A percentile compares a stretch with the other conserved stretches of the same genome.
These are phyloP conservation scores for Otocyon megalotis DNA, from an alignment of 2,113 vertebrate species.

Conservation along the genomic window DNA sequence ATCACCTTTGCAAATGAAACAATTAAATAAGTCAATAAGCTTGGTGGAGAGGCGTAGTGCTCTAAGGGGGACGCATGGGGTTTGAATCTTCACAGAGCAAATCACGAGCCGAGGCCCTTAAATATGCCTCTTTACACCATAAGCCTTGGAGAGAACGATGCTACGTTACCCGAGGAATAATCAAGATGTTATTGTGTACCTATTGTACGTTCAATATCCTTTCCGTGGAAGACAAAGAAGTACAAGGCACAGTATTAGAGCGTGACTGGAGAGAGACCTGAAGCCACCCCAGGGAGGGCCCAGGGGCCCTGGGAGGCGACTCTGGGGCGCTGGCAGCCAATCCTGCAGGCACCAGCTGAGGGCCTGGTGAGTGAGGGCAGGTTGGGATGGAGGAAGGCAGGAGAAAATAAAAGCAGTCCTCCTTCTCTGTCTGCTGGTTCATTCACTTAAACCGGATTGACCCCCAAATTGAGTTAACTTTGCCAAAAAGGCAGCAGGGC, in stretches of 20 bases:
- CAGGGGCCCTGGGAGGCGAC: background rate
- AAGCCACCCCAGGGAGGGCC: background rate
- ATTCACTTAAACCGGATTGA: background rate
- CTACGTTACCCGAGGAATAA: background rate
- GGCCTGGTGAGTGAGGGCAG: background rate
- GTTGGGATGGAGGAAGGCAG: background rate
- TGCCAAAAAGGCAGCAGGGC: background rate
- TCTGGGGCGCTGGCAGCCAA: background rate
- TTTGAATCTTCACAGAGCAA: background rate
- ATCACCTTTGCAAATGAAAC: background rate
- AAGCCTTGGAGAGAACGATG: background rate
- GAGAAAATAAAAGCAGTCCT: fast-evolving
- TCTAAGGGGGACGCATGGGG: background rate
- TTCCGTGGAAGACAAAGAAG: background rate
- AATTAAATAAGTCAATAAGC: background rate
- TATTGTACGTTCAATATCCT: background rate
- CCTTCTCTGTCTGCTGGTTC: background rate
- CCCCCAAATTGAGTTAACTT: background rate
- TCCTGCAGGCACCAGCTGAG: background rate
- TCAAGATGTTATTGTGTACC: background rate
- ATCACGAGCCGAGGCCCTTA: background rate
- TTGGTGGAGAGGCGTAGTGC: background rate
- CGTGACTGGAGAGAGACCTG: too few species aligned
- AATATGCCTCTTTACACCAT: background rate
- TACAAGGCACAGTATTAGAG: background rate